Evolutionary conservation across 2,797 vertebrate genomes (phyloP).

Genomic region (Sciaenops ocellatus): DNA sequence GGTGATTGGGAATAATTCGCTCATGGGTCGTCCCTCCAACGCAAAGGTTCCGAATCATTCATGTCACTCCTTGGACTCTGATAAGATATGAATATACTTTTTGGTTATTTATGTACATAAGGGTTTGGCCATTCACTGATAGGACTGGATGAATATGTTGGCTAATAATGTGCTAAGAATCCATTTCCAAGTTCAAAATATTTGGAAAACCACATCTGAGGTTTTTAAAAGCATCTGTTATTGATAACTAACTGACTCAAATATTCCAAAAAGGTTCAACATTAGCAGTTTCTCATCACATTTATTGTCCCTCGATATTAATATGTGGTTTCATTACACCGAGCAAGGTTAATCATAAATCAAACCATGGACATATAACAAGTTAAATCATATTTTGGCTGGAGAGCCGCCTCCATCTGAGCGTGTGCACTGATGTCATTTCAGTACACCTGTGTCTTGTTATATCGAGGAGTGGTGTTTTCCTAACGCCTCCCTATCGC

Average conservation of each 20-base stretch:
- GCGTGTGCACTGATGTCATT: constrained; percentile 67
- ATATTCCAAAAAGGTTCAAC: constrained; percentile 26
- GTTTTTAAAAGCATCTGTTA: constrained; percentile 38
- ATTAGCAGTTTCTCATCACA: constrained; percentile 38
- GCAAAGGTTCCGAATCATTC: neutral
- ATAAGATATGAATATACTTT: neutral
- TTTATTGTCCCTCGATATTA: constrained; percentile 27
- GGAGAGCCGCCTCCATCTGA: constrained; percentile 33
- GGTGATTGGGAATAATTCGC: neutral
- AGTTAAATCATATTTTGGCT: constrained; percentile 49
- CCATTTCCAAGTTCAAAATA: constrained; percentile 13
- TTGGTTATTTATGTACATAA: neutral
- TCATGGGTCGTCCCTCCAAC: neutral
- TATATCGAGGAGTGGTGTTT: constrained; percentile 52
- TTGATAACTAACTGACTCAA: constrained; percentile 32
- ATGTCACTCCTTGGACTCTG: neutral
- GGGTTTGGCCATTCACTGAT: neutral
- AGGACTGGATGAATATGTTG: neutral
- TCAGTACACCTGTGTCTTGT: constrained; percentile 70
- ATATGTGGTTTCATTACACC: constrained; percentile 38
- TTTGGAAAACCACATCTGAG: constrained; percentile 13
- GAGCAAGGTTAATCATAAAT: constrained; percentile 41
- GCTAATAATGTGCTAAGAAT: neutral
- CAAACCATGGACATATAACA: constrained; percentile 10
- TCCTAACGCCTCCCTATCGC: constrained; percentile 43